Evolutionary conservation across 2,797 vertebrate genomes (phyloP).

Genomic region (Lepus townsendii): DNA sequence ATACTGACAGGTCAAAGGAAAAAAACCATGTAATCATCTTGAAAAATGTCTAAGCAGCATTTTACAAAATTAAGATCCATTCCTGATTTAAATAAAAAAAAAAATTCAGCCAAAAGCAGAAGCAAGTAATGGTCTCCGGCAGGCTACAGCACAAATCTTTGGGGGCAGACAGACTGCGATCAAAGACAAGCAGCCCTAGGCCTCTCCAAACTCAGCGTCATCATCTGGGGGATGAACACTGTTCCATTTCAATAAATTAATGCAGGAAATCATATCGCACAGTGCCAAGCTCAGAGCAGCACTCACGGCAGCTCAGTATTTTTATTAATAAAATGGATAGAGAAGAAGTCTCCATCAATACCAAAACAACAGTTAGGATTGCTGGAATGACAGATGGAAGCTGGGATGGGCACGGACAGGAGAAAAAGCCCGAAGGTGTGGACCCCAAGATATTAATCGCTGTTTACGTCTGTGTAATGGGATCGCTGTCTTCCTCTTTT

Average conservation of each 20-base stretch:
- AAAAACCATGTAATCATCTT: constrained; percentile 1
- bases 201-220: background rate
- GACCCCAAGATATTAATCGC: constrained; percentile 10
- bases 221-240: constrained; percentile 1
- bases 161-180: background rate
- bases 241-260: background rate
- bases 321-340: constrained; percentile 44
- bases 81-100: background rate
- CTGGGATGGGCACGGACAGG: background rate
- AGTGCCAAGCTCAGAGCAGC: background rate
- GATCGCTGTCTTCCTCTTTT: constrained; percentile 23
- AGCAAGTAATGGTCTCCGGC: background rate
- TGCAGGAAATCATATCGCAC: constrained; percentile 1
- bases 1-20: constrained; percentile 16
- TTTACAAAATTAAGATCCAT: constrained; percentile 62
- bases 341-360: constrained; percentile 10
- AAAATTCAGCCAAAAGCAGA: constrained; percentile 2
- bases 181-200: background rate
- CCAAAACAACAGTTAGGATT: background rate
- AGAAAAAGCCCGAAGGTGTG: background rate
- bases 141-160: constrained; percentile 6
- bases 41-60: constrained; percentile 56
- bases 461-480: constrained; percentile 18
- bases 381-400: constrained; percentile 24
- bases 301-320: background rate